Percentiles rank a stretch among this genome's conserved stretches.
Conservation (phyloP, 2,797 vertebrate genomes). For the Catamblyrhynchus diadema region DNA sequence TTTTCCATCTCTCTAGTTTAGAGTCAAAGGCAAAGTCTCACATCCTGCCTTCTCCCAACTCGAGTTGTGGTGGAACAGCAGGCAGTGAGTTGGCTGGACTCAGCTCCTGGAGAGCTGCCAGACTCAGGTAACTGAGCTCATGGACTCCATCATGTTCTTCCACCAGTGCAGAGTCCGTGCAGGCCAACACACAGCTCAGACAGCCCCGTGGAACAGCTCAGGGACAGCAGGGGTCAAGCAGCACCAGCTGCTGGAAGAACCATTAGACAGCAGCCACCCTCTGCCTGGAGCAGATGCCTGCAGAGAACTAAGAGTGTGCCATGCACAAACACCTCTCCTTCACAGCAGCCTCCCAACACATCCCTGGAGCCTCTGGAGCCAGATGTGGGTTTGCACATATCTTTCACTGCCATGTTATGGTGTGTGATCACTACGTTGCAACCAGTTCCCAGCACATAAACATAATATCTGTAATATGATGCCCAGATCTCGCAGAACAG, state of each 20-base stretch:
- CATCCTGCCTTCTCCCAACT: background rate
- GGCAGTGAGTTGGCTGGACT: background rate
- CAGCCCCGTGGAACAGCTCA: background rate
- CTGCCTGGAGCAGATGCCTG: background rate
- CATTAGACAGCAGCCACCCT: background rate
- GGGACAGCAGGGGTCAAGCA: background rate
- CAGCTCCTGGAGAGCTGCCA: background rate
- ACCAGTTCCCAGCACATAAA: rapidly evolving
- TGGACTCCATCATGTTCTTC: rapidly evolving
- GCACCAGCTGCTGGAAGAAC: background rate
- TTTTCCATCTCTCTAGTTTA: background rate
- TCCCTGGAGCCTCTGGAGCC: background rate
- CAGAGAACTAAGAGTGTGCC: background rate
- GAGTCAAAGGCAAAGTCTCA: background rate
- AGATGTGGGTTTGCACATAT: rapidly evolving
- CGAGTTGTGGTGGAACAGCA: background rate
- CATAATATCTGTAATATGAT: rapidly evolving
- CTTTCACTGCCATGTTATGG: rapidly evolving
- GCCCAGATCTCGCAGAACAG: background rate
- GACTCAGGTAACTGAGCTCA: background rate
- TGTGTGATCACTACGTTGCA: background rate
- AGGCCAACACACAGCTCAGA: background rate
- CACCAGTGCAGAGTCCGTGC: background rate
- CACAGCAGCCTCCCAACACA: background rate
- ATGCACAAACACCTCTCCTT: background rate